Evolutionary conservation across 2,888 invertebrate species (phyloP), one percentile per base, ranked within the genome.

Genomic region (Cheilosia vernalis): DNA sequence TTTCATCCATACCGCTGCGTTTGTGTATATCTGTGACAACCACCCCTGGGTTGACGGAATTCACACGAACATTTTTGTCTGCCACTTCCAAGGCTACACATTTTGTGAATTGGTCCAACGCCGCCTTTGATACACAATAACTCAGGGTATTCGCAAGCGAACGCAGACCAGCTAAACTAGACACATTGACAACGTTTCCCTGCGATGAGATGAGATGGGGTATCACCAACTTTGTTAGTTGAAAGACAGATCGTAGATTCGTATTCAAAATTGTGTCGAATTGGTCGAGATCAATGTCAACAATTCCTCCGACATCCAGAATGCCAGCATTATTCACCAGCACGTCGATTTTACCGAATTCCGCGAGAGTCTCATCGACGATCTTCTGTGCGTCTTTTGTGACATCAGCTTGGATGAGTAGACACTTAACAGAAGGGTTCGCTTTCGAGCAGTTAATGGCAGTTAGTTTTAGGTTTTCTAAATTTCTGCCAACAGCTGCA

Each of bases 11-110:
- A 21, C 95, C 95, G 87, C 94, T 93, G 87, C 95, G 94, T 90
- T 94, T 95, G 88, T 98, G 98, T 44, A 98, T 91, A 88, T 97
- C 96, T 2, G 98, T 98, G 4, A 95, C 92, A 21, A 97, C 95
- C 0, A 98, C 98, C 27, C 98, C 98, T 55, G 98, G 98, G 92
- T 97, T 97, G 0, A 98, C 97, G 66, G 96, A 94, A 91, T 98
- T 98, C 0, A 98, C 97, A 44, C 98, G 93, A 0, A 98, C 96
- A 87, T 95, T 94, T 90, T 96, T 95, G 0, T 93, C 90, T 42
- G 95, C 97, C 81, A 97, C 91, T 89, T 97, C 98, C 40, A 99
- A 91, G 7, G 99, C 97, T 6, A 95, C 93, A 90, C 98, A 98
- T 90, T 95, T 94, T 0, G 99, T 99, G 88, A 99, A 95, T 90